Base-by-base conservation (phyloP, 2,797 vertebrate genomes). In the Sebastes trivittatus region DNA sequence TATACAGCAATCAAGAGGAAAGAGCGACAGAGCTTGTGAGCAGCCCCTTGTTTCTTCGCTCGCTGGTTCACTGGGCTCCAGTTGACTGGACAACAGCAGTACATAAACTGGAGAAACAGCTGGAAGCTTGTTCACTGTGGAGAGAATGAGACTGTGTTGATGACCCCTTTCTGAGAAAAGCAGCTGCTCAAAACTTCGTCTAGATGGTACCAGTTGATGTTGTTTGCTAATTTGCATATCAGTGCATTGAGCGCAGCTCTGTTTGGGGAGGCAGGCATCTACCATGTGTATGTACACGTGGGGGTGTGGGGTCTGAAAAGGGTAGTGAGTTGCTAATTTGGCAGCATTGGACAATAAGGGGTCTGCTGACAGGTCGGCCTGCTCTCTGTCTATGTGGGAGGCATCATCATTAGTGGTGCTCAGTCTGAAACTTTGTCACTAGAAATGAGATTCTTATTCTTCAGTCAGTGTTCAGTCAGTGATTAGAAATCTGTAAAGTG, bases 41-140 rank as follows among this genome's bases (percentile, higher is more conserved):
- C 22, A 55, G 69, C 68, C 62, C 56, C 56, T 54, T 74, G 42
- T 58, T 60, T 82, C 55, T 75, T 71, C 20, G 2, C 60, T 79
- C 29, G 11, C 49, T 64, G 59, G 49, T 78, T 84, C 72, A 32
- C n/a, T 56, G 55, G 61, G 62, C 79, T 82, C 30, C 68, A 70
- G 67, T 74, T 77, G 69, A 88, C 65, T 82, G 80, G 69, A 83
- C 73, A 61, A 82, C 66, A 75, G 78, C 10, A 22, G 72, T 14
- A 61, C 64, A 75, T 75, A 67, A 77, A 80, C 36, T 77, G 65
- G 22, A 79, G 83, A 69, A 86, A 71, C 82, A 90, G 83, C 75
- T 79, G 74, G 87, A 84, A 46, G 68, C 76, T 65, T 62, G 65
- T 75, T 81, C 30, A 36, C 79, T 71, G 30, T 23, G 16, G 30